Percentiles rank a stretch among this genome's conserved stretches.
Conservation (phyloP, 2,113 vertebrate genomes). For the Smithornis capensis region DNA sequence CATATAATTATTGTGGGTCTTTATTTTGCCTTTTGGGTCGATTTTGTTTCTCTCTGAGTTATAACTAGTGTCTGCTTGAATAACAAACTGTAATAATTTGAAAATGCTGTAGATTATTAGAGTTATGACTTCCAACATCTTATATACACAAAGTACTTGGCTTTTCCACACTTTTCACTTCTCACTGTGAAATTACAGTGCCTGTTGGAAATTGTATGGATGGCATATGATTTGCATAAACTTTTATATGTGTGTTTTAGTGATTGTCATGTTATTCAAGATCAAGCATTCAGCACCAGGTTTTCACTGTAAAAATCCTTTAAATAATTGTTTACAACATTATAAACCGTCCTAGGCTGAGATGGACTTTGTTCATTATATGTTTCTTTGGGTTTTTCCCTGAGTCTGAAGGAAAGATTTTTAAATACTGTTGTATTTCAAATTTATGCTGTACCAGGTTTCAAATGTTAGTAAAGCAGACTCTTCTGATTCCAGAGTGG, state of each 20-base stretch:
- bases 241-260: not conserved
- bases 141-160: not conserved
- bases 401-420: not conserved
- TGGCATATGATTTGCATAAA: not conserved
- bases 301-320: not conserved
- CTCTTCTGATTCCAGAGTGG: not conserved
- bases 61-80: not conserved
- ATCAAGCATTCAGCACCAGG: not conserved
- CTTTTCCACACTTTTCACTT: not conserved
- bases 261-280: not conserved
- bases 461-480: not conserved
- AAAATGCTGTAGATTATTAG: not conserved
- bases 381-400: accelerated
- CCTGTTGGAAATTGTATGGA: not conserved
- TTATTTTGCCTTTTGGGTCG: not conserved
- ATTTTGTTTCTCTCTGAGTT: not conserved
- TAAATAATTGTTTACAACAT: not conserved
- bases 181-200: not conserved
- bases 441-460: not conserved
- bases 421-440: not conserved
- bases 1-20: not conserved
- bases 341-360: not conserved
- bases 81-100: not conserved
- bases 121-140: not conserved
- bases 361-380: not conserved